Base-by-base conservation (phyloP, 1,140 invertebrate genomes). In the Monochamus saltuarius region DNA sequence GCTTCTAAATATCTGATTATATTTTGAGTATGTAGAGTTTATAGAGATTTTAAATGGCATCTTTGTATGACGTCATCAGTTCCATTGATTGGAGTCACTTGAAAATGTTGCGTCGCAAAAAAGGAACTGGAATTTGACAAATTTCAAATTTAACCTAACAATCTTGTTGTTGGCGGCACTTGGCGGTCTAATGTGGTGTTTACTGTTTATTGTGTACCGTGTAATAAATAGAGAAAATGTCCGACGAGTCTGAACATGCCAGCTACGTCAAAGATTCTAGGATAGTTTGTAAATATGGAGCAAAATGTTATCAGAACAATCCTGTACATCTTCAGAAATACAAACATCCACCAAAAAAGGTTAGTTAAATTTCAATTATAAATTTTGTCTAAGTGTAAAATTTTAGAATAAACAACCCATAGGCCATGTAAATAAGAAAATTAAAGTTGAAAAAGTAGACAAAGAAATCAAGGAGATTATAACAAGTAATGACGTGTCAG, bases 241-340 rank as follows among this genome's bases (percentile, higher is more conserved):
- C 22, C 22, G 22, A 29, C 22, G 40, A 54, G 1, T 4, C 4
- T 9, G n/a, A 40, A 29, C 11, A 58, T 19, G 36, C 61, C 49
- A 50, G 67, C 45, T 70, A 67, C 13, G 56, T 63, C 10, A 56
- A 78, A 22, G 83, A 85, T 72, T 40, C 68, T 1, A 72, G 83
- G 69, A 77, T 75, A 10, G 65, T 78, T 4, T 95, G 92, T 76
- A 88, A 89, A 79, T 94, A 92, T 74, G 89, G 89, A 36, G 75
- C 67, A 14, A 86, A 87, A 66, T 95, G 92, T 78, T 95, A 94
- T 78, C 89, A 92, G 71, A 91, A 88, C 75, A 95, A 93, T 82
- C 77, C 84, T 8, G 78, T 81, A 0, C 92, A 95, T 80, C 79
- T 85, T 39, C 77, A 84, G 57, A 86, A 88, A 70, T 95, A 85